These are phyloP conservation scores for Seriola dumerili DNA, from an alignment of 2,113 vertebrate species.

Conservation along the genomic window DNA sequence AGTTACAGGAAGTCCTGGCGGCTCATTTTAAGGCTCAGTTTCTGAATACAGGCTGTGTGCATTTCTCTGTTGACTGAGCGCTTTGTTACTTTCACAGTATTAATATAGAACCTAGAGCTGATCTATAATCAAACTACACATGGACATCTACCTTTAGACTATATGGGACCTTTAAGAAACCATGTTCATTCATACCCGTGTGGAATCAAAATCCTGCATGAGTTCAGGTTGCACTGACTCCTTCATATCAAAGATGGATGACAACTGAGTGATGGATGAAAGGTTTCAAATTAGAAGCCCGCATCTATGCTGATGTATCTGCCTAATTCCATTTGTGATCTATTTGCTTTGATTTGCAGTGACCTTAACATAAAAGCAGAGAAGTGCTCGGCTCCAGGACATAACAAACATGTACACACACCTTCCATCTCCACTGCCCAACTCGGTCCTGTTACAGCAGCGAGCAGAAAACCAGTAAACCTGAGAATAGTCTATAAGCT, in stretches of 20 bases:
- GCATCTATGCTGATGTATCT: not conserved
- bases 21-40: no score
- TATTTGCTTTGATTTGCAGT: conserved; percentile 27
- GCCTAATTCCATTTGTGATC: conserved; percentile 12
- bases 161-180: not conserved
- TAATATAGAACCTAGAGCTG: no score
- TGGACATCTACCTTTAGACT: no score
- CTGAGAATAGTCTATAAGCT: conserved; percentile 29
- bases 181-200: not conserved
- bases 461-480: conserved; percentile 23
- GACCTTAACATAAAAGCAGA: conserved; percentile 45
- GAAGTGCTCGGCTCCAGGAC: not conserved
- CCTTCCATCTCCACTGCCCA: not conserved
- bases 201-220: not conserved
- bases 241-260: not conserved
- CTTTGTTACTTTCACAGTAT: no score
- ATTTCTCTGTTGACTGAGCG: no score
- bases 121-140: no score
- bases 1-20: no score
- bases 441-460: conserved; percentile 2
- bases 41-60: no score
- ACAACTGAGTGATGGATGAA: not conserved
- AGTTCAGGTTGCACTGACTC: not conserved
- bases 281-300: conserved; percentile 16
- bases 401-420: not conserved